These are phyloP conservation scores for Urosaurus nigricauda DNA, from an alignment of 2,797 vertebrate species.

Conservation along the genomic window DNA sequence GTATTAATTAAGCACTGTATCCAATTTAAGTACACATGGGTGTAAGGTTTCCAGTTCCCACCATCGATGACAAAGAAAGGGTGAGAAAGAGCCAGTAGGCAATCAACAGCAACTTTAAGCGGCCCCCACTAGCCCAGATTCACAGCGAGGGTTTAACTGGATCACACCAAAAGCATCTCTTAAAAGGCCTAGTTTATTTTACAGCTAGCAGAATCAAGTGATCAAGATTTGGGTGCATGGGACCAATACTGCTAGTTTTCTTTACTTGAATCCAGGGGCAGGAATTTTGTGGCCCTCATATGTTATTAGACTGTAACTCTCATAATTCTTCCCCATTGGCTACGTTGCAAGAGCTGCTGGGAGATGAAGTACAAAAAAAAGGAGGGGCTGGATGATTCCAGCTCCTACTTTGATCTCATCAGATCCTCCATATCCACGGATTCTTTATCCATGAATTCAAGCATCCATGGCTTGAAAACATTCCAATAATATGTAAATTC, in stretches of 20 bases:
- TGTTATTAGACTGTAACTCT: no score
- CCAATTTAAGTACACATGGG: conserved; percentile 65
- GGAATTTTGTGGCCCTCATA: no score
- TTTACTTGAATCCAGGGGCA: not conserved
- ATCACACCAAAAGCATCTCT: not conserved
- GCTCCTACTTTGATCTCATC: not conserved
- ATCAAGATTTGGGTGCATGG: not conserved
- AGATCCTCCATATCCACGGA: no score
- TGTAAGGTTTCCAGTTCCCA: conserved; percentile 52
- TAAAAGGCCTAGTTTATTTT: not conserved
- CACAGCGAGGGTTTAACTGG: not conserved
- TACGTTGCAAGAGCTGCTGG: no score
- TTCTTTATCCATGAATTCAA: no score
- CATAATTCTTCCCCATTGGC: no score
- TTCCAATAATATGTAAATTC: no score
- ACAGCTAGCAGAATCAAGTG: not conserved
- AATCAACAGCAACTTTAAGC: not conserved
- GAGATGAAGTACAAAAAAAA: no score
- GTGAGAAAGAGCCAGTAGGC: conserved; percentile 32
- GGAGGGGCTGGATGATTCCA: no score
- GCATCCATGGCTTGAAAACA: no score
- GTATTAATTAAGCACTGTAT: conserved; percentile 70
- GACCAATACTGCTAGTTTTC: not conserved
- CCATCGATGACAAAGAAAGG: conserved; percentile 52
- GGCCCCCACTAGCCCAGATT: not conserved